A percentile compares a stretch with the other conserved stretches of the same genome.
Conservation (phyloP, 2,113 vertebrate species). For the Hiodon alosoides region DNA sequence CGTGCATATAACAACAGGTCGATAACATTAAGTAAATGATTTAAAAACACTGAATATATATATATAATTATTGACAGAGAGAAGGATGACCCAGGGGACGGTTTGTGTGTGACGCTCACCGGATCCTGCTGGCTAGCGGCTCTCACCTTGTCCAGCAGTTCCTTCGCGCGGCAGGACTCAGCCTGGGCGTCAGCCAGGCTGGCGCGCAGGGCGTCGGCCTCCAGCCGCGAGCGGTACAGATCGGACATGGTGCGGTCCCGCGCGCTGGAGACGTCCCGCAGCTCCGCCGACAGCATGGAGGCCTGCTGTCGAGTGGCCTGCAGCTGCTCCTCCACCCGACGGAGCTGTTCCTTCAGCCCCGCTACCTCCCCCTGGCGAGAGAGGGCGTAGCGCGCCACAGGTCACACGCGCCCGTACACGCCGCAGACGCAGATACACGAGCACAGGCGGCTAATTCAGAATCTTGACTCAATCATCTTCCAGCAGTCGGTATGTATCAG, state of each 20-base stretch:
- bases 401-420: neutral
- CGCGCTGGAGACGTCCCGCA: slow-evolving; percentile 77
- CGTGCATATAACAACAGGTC: no score
- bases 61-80: neutral
- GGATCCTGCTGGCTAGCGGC: slow-evolving; percentile 68
- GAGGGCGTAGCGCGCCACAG: neutral
- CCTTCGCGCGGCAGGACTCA: slow-evolving; percentile 64
- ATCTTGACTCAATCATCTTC: no score
- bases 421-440: neutral
- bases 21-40: no score
- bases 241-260: slow-evolving; percentile 86
- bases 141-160: slow-evolving; percentile 57
- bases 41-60: no score
- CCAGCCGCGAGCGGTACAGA: slow-evolving; percentile 76
- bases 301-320: slow-evolving; percentile 84
- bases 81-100: neutral
- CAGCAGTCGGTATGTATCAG: no score
- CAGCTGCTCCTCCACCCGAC: slow-evolving; percentile 86
- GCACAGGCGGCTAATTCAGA: neutral
- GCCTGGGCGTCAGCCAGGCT: slow-evolving; percentile 71
- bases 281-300: slow-evolving; percentile 78
- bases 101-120: slow-evolving; percentile 30
- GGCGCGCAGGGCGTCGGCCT: slow-evolving; percentile 62
- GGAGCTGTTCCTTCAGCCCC: slow-evolving; percentile 78
- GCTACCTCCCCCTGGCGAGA: slow-evolving; percentile 68